phyloP scores from a whole-genome alignment of 2,113 vertebrate species.

The Deroptyus accipitrinus region DNA sequence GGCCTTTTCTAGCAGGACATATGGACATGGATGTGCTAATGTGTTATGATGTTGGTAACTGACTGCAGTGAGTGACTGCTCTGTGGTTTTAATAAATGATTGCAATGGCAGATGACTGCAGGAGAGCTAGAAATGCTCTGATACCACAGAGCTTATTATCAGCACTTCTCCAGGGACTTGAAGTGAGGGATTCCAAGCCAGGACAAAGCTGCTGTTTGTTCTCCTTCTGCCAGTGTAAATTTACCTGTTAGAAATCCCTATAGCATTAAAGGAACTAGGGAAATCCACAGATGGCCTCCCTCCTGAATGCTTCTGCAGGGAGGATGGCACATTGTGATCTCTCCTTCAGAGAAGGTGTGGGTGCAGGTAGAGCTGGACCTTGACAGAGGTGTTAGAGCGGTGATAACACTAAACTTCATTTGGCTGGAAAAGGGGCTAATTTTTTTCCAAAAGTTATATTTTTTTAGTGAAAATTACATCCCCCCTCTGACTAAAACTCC shows the following conservation, averaged over 20 bases:
- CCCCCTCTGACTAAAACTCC: no score
- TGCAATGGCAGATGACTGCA: neutral
- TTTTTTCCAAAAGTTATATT: neutral
- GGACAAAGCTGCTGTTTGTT: neutral
- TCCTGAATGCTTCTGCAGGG: neutral
- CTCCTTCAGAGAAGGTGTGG: neutral
- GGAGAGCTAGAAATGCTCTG: neutral
- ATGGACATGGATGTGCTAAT: neutral
- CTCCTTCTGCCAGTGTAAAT: neutral
- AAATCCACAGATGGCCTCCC: neutral
- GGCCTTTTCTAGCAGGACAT: neutral
- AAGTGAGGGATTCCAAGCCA: neutral
- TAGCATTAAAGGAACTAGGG: neutral
- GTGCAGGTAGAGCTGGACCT: neutral
- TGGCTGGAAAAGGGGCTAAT: neutral
- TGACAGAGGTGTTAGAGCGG: neutral
- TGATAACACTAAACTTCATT: rapidly evolving
- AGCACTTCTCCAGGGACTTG: neutral
- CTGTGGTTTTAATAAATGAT: neutral
- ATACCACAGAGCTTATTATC: neutral
- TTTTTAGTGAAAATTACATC: neutral
- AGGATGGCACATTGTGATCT: no score
- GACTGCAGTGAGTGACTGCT: neutral
- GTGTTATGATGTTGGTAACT: neutral
- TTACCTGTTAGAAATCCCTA: neutral